Evolutionary conservation across 2,888 invertebrate species (phyloP).

Genomic region (Calliopum simillimum): DNA sequence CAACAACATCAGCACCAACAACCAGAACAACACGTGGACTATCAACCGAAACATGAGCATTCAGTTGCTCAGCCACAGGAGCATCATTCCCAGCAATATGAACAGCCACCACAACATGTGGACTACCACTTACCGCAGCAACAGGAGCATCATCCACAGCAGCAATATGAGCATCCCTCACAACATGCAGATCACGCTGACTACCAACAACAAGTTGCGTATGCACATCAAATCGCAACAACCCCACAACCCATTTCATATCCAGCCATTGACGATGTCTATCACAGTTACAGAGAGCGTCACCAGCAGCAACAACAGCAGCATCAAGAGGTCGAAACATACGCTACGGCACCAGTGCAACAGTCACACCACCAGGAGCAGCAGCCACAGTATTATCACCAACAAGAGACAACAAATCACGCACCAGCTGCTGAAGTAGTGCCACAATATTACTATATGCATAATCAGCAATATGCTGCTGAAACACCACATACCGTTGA

Average conservation of each 20-base stretch:
- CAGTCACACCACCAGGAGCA: slow-evolving; percentile 18
- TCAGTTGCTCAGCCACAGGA: slow-evolving; percentile 15
- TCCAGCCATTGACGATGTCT: slow-evolving; percentile 60
- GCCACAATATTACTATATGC: slow-evolving; percentile 59
- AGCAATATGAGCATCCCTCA: slow-evolving; percentile 31
- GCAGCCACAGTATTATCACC: slow-evolving; percentile 43
- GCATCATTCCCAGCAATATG: slow-evolving; percentile 39
- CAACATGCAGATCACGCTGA: not conserved
- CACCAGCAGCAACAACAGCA: slow-evolving; percentile 50
- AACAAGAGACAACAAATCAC: slow-evolving; percentile 46
- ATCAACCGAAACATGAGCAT: slow-evolving; percentile 40
- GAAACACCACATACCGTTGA: slow-evolving; percentile 40
- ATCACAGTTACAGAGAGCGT: slow-evolving; percentile 60
- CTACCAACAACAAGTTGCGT: slow-evolving; percentile 52
- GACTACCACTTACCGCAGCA: slow-evolving; percentile 28
- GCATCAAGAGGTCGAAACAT: slow-evolving; percentile 37
- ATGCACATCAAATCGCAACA: slow-evolving; percentile 51
- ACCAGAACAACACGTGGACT: slow-evolving; percentile 42
- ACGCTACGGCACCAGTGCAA: slow-evolving; percentile 16
- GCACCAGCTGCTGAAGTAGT: slow-evolving; percentile 40
- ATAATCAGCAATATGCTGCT: slow-evolving; percentile 45
- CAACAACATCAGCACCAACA: slow-evolving; percentile 53
- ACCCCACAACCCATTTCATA: slow-evolving; percentile 54
- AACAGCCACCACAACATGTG: slow-evolving; percentile 38
- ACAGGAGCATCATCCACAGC: slow-evolving; percentile 20